Evolutionary conservation across 2,797 vertebrate genomes (phyloP).

Genomic region (Gymnothorax javanicus): DNA sequence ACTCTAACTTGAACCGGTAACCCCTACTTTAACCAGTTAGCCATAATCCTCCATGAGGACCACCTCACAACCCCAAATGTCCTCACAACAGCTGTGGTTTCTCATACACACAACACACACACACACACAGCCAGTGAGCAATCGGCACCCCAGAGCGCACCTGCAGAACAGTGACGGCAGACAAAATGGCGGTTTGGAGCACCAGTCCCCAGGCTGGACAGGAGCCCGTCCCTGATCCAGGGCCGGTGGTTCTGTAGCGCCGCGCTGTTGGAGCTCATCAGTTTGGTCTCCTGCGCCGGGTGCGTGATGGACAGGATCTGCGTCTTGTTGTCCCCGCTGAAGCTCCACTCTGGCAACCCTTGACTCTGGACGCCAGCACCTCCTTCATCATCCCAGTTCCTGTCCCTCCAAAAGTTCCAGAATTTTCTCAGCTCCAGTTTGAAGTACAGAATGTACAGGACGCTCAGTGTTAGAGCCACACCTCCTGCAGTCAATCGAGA

Average conservation of each 20-base stretch:
- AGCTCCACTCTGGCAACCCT: slow-evolving; percentile 55
- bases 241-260: slow-evolving; percentile 43
- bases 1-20: too few species aligned
- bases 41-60: too few species aligned
- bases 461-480: slow-evolving; percentile 70
- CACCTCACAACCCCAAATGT: too few species aligned
- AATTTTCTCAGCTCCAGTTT: slow-evolving; percentile 62
- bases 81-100: too few species aligned
- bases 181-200: slow-evolving; percentile 43
- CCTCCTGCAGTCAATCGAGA: slow-evolving; percentile 54
- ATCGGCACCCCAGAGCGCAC: slow-evolving; percentile 38
- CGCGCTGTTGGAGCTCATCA: slow-evolving; percentile 55
- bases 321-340: slow-evolving; percentile 55
- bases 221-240: slow-evolving; percentile 49
- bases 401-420: slow-evolving; percentile 38
- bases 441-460: slow-evolving; percentile 68
- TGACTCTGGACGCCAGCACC: slow-evolving; percentile 37
- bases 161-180: slow-evolving; percentile 58
- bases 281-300: slow-evolving; percentile 49
- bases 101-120: not conserved
- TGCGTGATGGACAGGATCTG: slow-evolving; percentile 56
- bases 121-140: slow-evolving; percentile 34
- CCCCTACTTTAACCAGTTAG: too few species aligned
- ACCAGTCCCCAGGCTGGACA: slow-evolving; percentile 42
- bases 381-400: slow-evolving; percentile 40